Percentiles rank a stretch among this genome's conserved stretches.
Conservation (phyloP, 2,113 vertebrate genomes). For the Brachyhypopomus gauderio region DNA sequence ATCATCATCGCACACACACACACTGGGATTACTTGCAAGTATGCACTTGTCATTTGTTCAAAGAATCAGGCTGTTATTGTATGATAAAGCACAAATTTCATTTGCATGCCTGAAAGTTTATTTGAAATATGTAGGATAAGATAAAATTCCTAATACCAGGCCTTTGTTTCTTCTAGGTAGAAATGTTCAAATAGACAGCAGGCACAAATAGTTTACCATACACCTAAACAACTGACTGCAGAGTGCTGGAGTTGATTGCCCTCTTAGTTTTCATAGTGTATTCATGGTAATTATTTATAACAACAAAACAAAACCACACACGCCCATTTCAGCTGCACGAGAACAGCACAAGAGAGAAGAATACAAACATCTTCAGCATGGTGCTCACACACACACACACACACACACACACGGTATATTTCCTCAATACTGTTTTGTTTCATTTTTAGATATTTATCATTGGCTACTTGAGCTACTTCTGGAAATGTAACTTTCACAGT, state of each 20-base stretch:
- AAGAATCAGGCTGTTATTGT: neutral
- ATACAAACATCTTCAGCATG: neutral
- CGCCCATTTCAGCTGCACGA: neutral
- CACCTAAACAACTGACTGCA: neutral
- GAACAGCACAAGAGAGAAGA: neutral
- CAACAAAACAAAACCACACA: neutral
- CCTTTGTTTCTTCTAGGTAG: neutral
- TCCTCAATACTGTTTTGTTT: neutral
- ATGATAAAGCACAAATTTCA: neutral
- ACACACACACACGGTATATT: neutral
- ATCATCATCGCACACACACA: neutral
- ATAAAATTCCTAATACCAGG: too few relatives aligned
- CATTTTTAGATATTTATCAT: neutral
- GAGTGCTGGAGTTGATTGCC: neutral
- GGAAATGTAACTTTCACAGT: neutral
- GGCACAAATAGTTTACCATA: constrained; percentile 8
- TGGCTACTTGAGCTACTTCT: neutral
- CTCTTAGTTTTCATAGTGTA: neutral
- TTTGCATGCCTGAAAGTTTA: neutral
- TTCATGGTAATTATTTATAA: neutral
- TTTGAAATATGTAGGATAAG: neutral
- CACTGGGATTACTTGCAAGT: too few relatives aligned
- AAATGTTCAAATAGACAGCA: neutral
- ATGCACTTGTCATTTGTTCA: neutral
- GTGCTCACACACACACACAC: neutral